Base-by-base conservation (phyloP, 2,113 vertebrate genomes). In the Paraplagusia blochii region DNA sequence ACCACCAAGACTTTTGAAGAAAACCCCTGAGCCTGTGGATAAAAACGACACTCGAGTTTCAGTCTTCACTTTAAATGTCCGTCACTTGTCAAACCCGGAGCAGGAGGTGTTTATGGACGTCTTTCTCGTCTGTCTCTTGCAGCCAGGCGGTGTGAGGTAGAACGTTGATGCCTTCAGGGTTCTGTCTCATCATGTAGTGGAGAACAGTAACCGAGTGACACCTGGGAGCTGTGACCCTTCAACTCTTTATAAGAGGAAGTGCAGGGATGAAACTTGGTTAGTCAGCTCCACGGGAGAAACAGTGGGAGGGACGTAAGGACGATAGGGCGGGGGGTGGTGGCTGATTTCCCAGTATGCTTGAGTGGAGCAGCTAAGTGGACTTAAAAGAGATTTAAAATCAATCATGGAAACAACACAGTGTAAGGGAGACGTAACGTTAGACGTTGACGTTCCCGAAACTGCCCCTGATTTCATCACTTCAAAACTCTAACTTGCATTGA, bases 161-260 rank as follows among this genome's bases (percentile, higher is more conserved):
- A 47, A 13, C 43, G 11, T 35, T 4, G 34, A 17, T 22, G 15
- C 44, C 49, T 0, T 1, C 19, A 44, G 53, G 33, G 34, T 22
- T 40, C 43, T 38, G 53, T 16, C 18, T 10, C 17, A 19, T 35
- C n/a, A n/a, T 39, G 53, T 42, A 38, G 53, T 48, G 49, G 49
- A 72, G 76, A 36, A 11, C 10, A 65, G 52, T 65, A 63, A 18
- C 45, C 36, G 33, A 15, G 43, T 12, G 14, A 77, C 65, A 78
- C 74, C 74, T 77, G 77, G 68, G 75, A 67, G 15, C 59, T 35
- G 52, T 53, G 54, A 82, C 72, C 70, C 76, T 54, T 83, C 67
- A 68, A 60, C 66, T 40, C 56, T 49, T 76, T 72, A 74, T 63
- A 55, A 62, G 44, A 48, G 49, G 54, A 79, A 55, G 58, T 46